Base-by-base conservation (phyloP, 2,113 vertebrate genomes). In the Sialia sialis region DNA sequence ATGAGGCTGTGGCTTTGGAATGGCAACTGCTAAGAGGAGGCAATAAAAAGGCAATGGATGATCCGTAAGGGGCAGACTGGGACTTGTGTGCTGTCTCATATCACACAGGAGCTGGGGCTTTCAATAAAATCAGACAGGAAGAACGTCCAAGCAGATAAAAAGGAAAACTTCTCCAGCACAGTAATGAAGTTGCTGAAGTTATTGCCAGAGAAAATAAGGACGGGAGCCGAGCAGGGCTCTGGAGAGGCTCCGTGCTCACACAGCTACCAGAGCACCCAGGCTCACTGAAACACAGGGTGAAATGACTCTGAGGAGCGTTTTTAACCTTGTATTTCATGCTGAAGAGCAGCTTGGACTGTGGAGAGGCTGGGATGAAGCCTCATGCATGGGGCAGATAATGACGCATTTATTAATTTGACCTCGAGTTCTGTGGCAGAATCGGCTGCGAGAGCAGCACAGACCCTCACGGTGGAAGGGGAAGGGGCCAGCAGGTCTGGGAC, bases 211-310 rank as follows among this genome's bases (percentile, higher is more conserved):
- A 64, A 78, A 70, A 70, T 25, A 23, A 78, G 87, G 84, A 70
- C 70, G 72, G 51, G 23, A 67, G 64, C 60, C 0, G 7, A 43
- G 84, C 73, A 25, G 64, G 51, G 2, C 73, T 46, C 64, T 3
- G 2, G 46, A 5, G 6, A 4, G 72, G 36, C 13, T 34, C 18
- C 1, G 1, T 4, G 46, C 46, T 66, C 51, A 4, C 54, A 6
- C 63, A 23, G 79, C 49, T 8, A 7, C 30, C 3, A 1, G 30
- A 58, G 23, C 58, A 32, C 36, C 59, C 59, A 3, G 34, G 38
- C 87, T 62, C 17, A 0, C 10, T 0, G 23, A 43, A 55, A 22
- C 29, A 4, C 48, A 1, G 0, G 1, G 38, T 0, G 20, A 66
- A 69, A 26, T 0, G 0, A 16, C 54, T 7, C 87, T 1, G 2